Percentiles rank a stretch among this genome's conserved stretches.
Conservation (phyloP, 2,113 vertebrate genomes). For the Galemys pyrenaicus region DNA sequence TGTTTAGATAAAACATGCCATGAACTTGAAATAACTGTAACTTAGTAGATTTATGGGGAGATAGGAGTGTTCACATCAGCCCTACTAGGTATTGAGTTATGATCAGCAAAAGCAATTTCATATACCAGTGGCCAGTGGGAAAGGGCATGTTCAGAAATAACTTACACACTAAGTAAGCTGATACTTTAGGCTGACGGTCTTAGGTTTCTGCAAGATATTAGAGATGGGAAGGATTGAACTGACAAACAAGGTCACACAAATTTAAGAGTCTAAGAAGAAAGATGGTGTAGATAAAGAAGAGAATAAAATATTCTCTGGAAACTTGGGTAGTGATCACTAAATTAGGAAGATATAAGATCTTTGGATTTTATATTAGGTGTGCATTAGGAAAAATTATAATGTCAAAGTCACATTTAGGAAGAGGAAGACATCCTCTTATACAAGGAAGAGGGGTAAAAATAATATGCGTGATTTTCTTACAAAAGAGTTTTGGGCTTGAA, state of each 20-base stretch:
- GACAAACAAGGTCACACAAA: not conserved
- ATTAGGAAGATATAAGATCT: not conserved
- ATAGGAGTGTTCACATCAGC: not conserved
- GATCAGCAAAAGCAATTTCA: slow-evolving; percentile 17
- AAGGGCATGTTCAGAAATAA: not conserved
- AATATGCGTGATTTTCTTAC: not conserved
- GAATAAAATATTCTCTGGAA: slow-evolving; percentile 8
- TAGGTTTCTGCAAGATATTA: slow-evolving; percentile 5
- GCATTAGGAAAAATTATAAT: not conserved
- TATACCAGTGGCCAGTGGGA: not conserved
- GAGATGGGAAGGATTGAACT: not conserved
- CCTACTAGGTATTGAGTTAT: not conserved
- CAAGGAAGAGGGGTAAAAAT: too few species aligned
- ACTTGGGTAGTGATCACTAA: not conserved
- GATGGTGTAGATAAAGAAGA: not conserved
- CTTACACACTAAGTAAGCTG: not conserved
- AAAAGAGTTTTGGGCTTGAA: not conserved
- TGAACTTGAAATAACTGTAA: not conserved
- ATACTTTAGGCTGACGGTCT: not conserved
- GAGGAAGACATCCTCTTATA: not conserved
- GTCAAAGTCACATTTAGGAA: slow-evolving; percentile 25
- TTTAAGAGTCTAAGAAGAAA: not conserved
- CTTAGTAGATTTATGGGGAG: not conserved
- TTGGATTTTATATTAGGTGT: not conserved
- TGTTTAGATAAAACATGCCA: not conserved